Percentiles rank a stretch among this genome's conserved stretches.
Conservation (phyloP, 2,113 vertebrate species). For the Syrmaticus mikado region DNA sequence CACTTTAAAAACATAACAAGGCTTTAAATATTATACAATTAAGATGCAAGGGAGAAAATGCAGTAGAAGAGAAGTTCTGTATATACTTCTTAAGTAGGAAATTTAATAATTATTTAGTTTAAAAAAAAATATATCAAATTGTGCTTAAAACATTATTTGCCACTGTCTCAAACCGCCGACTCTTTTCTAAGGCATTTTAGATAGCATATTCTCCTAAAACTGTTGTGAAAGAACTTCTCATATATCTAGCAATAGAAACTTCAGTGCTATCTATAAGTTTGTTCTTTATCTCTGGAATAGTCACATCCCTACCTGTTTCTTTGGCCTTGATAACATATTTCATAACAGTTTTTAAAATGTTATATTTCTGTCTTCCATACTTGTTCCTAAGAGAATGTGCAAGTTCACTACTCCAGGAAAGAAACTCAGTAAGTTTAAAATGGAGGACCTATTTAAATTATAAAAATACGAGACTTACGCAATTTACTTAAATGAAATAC, state of each 20-base stretch:
- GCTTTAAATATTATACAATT: slow-evolving; percentile 24
- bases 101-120: background rate
- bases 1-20: slow-evolving; percentile 41
- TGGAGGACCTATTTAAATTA: background rate
- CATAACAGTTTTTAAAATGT: background rate
- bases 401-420: accelerated
- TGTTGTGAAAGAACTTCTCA: background rate
- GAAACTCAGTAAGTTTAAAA: background rate
- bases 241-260: background rate
- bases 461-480: background rate
- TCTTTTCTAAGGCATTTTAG: background rate
- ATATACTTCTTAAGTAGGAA: background rate
- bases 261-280: background rate
- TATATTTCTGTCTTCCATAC: background rate
- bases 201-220: background rate
- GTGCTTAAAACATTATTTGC: background rate
- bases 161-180: background rate
- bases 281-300: background rate
- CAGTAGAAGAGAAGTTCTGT: background rate
- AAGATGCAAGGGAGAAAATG: background rate
- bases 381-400: background rate
- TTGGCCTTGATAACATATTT: background rate
- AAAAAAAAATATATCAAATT: background rate
- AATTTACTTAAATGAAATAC: background rate
- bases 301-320: background rate